These are phyloP conservation scores for Druceiella hillmani DNA, from an alignment of 2,888 invertebrate genomes.

Conservation along the genomic window DNA sequence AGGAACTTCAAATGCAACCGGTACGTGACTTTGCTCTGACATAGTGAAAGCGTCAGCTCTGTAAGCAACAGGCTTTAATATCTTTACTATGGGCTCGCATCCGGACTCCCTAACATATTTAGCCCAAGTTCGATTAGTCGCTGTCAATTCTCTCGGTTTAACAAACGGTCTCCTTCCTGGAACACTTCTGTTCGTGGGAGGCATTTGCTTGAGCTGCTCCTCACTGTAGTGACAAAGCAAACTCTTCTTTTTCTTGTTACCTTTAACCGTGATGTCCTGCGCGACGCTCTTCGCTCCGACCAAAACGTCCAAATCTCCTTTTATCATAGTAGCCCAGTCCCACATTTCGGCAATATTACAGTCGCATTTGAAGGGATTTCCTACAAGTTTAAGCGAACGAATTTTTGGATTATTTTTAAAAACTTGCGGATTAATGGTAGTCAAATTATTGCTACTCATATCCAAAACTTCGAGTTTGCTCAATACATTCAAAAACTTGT, in stretches of 20 bases:
- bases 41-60: too few species aligned
- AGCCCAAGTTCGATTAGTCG: slow-evolving; percentile 64
- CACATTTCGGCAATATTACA: slow-evolving; percentile 66
- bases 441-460: slow-evolving; percentile 58
- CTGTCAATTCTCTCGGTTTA: slow-evolving; percentile 53
- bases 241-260: slow-evolving; percentile 59
- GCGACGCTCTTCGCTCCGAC: slow-evolving; percentile 60
- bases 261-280: slow-evolving; percentile 57
- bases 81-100: slow-evolving; percentile 52
- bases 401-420: slow-evolving; percentile 54
- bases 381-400: slow-evolving; percentile 56
- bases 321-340: slow-evolving; percentile 65
- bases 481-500: slow-evolving; percentile 52
- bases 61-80: slow-evolving; percentile 41
- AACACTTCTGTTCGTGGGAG: slow-evolving; percentile 46
- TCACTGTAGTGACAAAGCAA: slow-evolving; percentile 60
- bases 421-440: slow-evolving; percentile 51
- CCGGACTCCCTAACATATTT: slow-evolving; percentile 64
- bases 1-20: slow-evolving; percentile 22
- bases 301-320: slow-evolving; percentile 58
- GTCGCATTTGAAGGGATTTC: slow-evolving; percentile 65
- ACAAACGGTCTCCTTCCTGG: slow-evolving; percentile 52
- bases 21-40: slow-evolving; percentile 23
- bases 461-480: slow-evolving; percentile 55
- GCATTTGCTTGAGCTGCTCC: slow-evolving; percentile 47